phyloP scores from a whole-genome alignment of 2,888 invertebrate species.

The Harpalus rubripes region DNA sequence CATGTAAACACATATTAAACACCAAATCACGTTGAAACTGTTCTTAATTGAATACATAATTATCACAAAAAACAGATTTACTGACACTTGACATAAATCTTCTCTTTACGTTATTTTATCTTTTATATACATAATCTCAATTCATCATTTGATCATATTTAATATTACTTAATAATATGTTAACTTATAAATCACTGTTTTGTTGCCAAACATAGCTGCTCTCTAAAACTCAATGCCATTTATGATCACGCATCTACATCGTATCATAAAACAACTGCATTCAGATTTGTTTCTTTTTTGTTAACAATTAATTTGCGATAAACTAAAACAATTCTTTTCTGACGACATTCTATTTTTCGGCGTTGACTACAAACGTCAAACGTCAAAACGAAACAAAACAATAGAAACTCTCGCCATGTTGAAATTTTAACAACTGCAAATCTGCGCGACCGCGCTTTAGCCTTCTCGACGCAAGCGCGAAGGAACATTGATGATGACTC shows the following conservation, averaged over 20 bases:
- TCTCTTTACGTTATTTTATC: conserved; percentile 38
- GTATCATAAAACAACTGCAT: conserved; percentile 53
- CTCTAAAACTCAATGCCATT: conserved; percentile 62
- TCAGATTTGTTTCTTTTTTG: conserved; percentile 34
- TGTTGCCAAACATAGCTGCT: conserved; percentile 56
- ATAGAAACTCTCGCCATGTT: conserved; percentile 64
- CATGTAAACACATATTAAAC: conserved; percentile 59
- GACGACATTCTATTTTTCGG: conserved; percentile 65
- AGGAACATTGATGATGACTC: conserved; percentile 7
- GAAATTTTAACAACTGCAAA: conserved; percentile 46
- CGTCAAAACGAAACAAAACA: conserved; percentile 66
- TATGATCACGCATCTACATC: conserved; percentile 29
- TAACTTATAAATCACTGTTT: conserved; percentile 64
- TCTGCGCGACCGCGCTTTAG: conserved; percentile 24
- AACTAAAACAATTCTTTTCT: conserved; percentile 47
- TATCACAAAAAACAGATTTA: conserved; percentile 54
- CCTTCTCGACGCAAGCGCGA: not conserved
- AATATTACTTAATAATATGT: conserved; percentile 52
- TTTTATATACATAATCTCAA: conserved; percentile 36
- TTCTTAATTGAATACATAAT: conserved; percentile 63
- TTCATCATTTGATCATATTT: conserved; percentile 56
- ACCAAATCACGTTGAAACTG: conserved; percentile 57
- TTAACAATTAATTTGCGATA: conserved; percentile 25
- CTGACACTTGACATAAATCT: conserved; percentile 50
- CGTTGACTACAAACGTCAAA: conserved; percentile 65